Evolutionary conservation across 2,113 vertebrate genomes (phyloP).

Genomic region (Oryzias melastigma): DNA sequence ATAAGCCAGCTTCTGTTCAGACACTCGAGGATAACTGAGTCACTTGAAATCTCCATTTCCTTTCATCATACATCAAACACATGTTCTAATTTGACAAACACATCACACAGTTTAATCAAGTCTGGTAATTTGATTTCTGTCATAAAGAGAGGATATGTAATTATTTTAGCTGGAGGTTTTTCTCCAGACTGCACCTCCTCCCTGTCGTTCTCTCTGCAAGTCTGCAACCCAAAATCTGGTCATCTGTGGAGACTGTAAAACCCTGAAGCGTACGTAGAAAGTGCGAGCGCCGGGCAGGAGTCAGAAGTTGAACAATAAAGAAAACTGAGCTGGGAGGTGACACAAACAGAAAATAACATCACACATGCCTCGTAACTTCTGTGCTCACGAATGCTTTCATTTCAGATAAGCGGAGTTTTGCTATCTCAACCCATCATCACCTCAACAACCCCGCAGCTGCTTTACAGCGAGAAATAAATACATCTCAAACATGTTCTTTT

Average conservation of each 20-base stretch:
- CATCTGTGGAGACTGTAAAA: conserved; percentile 49
- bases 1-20: conserved; percentile 34
- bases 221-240: conserved; percentile 37
- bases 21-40: conserved; percentile 48
- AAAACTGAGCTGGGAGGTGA: not conserved
- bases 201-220: conserved; percentile 2
- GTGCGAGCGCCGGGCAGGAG: conserved; percentile 8
- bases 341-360: not conserved
- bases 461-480: not conserved
- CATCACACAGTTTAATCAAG: conserved; percentile 48
- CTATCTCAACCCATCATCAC: not conserved
- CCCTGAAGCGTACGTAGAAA: conserved; percentile 5
- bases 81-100: conserved; percentile 35
- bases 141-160: conserved; percentile 39
- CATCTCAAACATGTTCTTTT: not conserved
- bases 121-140: conserved; percentile 49
- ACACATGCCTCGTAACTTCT: not conserved
- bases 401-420: not conserved
- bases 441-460: not conserved
- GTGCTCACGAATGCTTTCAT: not conserved
- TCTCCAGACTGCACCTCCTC: not conserved
- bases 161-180: conserved; percentile 39
- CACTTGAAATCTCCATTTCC: conserved; percentile 55
- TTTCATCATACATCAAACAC: conserved; percentile 61
- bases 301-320: conserved; percentile 35